Conservation (phyloP, 1,140 invertebrate species). For the Sipha flava region DNA sequence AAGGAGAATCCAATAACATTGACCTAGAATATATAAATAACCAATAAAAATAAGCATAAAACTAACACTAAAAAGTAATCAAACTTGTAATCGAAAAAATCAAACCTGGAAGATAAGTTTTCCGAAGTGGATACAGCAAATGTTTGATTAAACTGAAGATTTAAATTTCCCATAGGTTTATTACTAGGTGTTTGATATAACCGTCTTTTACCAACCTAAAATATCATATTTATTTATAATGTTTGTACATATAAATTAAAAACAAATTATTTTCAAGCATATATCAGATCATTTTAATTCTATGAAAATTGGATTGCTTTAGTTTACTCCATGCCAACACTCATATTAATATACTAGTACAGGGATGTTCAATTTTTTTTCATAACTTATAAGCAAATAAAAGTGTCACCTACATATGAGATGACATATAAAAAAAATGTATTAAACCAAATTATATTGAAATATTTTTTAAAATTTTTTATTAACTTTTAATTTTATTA, state of each 20-base stretch:
- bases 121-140: background rate
- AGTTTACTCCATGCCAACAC: too few relatives aligned
- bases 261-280: too few relatives aligned
- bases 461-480: background rate
- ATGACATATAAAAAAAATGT: too few relatives aligned
- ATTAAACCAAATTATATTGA: too few relatives aligned
- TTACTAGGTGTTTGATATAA: background rate
- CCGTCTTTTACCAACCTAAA: conserved; percentile 21
- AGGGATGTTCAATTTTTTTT: too few relatives aligned
- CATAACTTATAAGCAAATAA: too few relatives aligned
- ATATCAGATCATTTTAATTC: too few relatives aligned
- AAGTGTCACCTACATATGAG: too few relatives aligned
- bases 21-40: background rate
- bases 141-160: conserved; percentile 8
- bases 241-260: background rate
- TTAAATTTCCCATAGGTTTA: background rate
- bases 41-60: background rate
- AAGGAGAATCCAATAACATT: conserved; percentile 11
- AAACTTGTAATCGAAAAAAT: background rate
- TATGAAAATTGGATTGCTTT: too few relatives aligned
- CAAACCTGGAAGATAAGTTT: background rate
- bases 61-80: background rate
- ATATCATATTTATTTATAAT: background rate
- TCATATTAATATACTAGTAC: too few relatives aligned
- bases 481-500: conserved; percentile 30